Conservation (phyloP, 2,797 vertebrate species). For the Molossus molossus region DNA sequence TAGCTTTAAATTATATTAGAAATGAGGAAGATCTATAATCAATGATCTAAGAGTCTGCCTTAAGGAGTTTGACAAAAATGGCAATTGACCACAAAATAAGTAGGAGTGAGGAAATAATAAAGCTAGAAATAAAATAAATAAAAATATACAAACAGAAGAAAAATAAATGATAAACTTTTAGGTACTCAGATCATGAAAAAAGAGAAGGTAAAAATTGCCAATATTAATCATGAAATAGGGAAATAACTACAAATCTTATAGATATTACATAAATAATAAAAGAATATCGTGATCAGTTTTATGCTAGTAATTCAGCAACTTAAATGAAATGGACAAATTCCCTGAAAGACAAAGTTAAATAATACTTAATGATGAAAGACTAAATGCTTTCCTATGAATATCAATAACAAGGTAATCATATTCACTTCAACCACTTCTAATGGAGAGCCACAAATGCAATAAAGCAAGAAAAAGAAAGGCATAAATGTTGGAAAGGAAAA, state of each 20-base stretch:
- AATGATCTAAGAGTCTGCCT: neutral
- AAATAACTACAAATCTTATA: neutral
- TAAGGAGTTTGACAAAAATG: neutral
- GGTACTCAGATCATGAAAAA: neutral
- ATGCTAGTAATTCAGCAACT: neutral
- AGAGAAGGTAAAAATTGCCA: neutral
- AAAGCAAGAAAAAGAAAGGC: neutral
- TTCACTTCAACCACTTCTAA: neutral
- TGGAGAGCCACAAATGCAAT: neutral
- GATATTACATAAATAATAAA: neutral
- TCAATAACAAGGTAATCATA: neutral
- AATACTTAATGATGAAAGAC: neutral
- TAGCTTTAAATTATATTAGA: conserved; percentile 2
- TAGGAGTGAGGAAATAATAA: neutral
- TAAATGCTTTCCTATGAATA: neutral
- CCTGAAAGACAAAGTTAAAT: neutral
- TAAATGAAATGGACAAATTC: neutral
- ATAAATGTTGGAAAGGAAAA: neutral
- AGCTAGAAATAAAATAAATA: neutral
- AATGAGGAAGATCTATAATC: neutral
- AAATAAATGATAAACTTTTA: neutral
- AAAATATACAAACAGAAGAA: neutral
- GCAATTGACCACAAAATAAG: neutral
- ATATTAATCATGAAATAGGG: neutral
- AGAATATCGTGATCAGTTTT: neutral